Evolutionary conservation across 2,888 invertebrate species (phyloP), one percentile per base, ranked within the genome.

Genomic region (Malthinus seriepunctatus): DNA sequence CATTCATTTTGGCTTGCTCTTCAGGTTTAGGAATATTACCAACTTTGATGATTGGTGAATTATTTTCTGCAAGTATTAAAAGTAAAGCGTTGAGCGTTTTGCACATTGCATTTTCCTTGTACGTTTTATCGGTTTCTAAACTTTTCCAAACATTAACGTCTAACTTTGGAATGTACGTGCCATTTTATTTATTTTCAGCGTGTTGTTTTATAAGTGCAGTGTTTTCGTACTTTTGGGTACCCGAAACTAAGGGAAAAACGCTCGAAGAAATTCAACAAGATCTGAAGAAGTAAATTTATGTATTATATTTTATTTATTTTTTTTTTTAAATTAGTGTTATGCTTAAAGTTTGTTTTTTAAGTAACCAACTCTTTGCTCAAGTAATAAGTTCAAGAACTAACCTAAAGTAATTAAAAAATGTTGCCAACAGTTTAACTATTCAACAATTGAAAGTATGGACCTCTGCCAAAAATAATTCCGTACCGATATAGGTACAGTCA

Each of bases 191-290:
- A 10, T 76, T 73, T 59, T 65, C 67, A 0, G 33, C 61, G 23
- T 66, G 59, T 37, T 67, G 69, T 8, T 66, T 69, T n/a, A 5
- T 70, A 1, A 70, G 71, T 8, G 63, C 67, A 1, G 11, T 73
- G 9, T 75, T 74, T 57, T 69, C 69, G 10, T 67, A 64, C 47
- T 72, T 69, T 56, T 60, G 67, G 34, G 58, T 76, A 32, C 73
- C 73, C 3, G 75, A 76, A 66, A 74, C 74, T 1, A 71, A 69
- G 58, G 70, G 71, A 8, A 68, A 70, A 51, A 68, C 69, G 1
- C 56, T 74, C 33, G 71, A 71, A 51, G 64, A 63, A 31, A 74
- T 74, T 23, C 72, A 73, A 55, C 64, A 69, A 47, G 63, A 67
- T 39, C 56, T 72, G 48, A 54, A 55, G 38, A 47, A n/a, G 9